phyloP scores from a whole-genome alignment of 2,797 vertebrate genomes.

The Vultur gryphus region DNA sequence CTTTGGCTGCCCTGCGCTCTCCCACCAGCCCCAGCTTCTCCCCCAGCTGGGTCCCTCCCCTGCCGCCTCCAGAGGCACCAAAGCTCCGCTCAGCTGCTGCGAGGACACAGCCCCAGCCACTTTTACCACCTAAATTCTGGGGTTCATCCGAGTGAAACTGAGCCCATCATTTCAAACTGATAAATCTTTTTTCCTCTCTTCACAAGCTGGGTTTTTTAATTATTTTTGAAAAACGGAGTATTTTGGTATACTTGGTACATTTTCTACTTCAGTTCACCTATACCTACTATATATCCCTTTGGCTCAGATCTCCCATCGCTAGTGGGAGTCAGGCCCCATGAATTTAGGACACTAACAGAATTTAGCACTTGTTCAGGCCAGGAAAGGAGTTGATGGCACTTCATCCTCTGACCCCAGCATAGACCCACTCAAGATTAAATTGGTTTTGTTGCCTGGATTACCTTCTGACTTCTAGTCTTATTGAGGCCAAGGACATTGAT shows the following conservation, averaged over 20 bases:
- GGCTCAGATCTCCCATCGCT: background rate
- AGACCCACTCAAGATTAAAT: background rate
- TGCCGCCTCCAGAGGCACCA: background rate
- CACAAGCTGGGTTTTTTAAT: background rate
- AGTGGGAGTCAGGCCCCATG: background rate
- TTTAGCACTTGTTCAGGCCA: background rate
- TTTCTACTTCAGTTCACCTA: background rate
- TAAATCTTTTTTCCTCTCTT: background rate
- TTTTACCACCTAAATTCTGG: background rate
- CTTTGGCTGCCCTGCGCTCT: fast-evolving
- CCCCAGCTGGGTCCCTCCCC: background rate
- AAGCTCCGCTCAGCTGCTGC: background rate
- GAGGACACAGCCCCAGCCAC: background rate
- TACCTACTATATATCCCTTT: no score
- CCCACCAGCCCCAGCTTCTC: background rate
- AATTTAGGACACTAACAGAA: background rate
- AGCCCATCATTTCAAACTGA: background rate
- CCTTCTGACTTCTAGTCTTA: background rate
- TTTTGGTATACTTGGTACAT: background rate
- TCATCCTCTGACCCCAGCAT: background rate
- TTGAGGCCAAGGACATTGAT: background rate
- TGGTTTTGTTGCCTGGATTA: background rate
- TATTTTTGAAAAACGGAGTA: background rate
- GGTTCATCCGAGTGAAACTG: background rate
- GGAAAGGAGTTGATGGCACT: background rate